These are phyloP conservation scores for Pseudopipra pipra DNA, from an alignment of 2,113 vertebrate species.

Conservation along the genomic window DNA sequence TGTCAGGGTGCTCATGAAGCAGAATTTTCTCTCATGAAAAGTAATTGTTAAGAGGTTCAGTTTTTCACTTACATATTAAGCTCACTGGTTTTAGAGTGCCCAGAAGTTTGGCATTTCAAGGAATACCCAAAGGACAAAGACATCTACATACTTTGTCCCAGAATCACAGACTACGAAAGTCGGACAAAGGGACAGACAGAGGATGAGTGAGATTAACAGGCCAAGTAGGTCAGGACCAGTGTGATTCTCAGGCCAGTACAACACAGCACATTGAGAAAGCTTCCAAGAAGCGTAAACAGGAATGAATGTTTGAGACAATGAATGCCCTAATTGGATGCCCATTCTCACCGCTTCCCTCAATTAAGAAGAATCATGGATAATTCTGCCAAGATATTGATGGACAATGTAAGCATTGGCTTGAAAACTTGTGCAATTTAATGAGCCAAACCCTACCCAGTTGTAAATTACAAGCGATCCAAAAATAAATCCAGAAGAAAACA, in stretches of 20 bases:
- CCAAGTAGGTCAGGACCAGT: slow-evolving; percentile 64
- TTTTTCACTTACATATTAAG: neutral
- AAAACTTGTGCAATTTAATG: slow-evolving; percentile 59
- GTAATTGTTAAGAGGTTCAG: neutral
- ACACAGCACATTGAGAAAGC: slow-evolving; percentile 66
- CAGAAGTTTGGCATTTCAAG: slow-evolving; percentile 49
- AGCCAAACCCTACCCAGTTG: slow-evolving; percentile 2
- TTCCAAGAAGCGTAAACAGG: slow-evolving; percentile 62
- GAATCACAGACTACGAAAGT: neutral
- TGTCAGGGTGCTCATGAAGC: neutral
- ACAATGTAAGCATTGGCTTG: slow-evolving; percentile 64
- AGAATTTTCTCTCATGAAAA: neutral
- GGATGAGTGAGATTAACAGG: slow-evolving; percentile 41
- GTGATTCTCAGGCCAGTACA: slow-evolving; percentile 65
- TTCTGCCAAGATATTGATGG: slow-evolving; percentile 66
- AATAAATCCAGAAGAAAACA: slow-evolving; percentile 19
- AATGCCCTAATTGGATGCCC: slow-evolving; percentile 64
- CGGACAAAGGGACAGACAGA: slow-evolving; percentile 49
- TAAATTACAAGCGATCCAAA: slow-evolving; percentile 18
- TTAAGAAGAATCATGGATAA: slow-evolving; percentile 55
- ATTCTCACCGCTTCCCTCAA: slow-evolving; percentile 63
- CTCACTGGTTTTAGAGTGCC: neutral
- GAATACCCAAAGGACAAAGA: slow-evolving; percentile 27
- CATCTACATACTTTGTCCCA: slow-evolving; percentile 8
- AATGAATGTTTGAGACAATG: slow-evolving; percentile 66